These are phyloP conservation scores for Eurystomus gularis DNA, from an alignment of 2,113 vertebrate species.

Conservation along the genomic window DNA sequence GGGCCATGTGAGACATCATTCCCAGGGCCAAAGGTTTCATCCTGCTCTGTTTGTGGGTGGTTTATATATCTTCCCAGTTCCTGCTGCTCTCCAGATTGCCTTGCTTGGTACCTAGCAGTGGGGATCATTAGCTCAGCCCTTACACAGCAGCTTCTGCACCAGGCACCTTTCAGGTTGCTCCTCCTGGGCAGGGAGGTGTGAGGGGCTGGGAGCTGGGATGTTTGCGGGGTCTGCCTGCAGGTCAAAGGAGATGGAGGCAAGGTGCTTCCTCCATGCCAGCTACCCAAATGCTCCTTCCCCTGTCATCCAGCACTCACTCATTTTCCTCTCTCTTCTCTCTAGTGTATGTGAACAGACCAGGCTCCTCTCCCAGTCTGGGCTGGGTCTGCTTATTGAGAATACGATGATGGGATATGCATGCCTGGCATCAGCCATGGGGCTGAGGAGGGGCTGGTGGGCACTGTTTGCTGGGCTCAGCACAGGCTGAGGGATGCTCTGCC, in stretches of 20 bases:
- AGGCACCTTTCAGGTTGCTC: background rate
- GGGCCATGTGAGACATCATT: rapidly evolving
- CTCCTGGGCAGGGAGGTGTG: background rate
- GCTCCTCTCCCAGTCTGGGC: background rate
- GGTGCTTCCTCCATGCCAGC: background rate
- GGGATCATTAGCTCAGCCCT: background rate
- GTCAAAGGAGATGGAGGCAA: background rate
- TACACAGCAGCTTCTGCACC: rapidly evolving
- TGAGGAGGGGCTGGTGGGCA: background rate
- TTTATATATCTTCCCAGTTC: background rate
- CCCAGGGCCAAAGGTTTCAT: background rate
- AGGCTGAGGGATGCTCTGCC: background rate
- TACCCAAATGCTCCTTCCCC: background rate
- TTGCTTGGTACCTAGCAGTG: rapidly evolving
- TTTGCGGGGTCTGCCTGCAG: background rate
- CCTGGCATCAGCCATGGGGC: background rate
- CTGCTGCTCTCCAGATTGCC: background rate
- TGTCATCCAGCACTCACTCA: background rate
- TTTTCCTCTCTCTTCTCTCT: background rate
- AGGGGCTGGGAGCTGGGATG: background rate
- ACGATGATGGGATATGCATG: background rate
- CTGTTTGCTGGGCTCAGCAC: background rate
- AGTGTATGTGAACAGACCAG: rapidly evolving
- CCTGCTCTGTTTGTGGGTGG: background rate
- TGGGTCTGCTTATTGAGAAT: background rate